These are phyloP conservation scores for Passer montanus DNA, from an alignment of 2,113 vertebrate genomes.

Conservation along the genomic window DNA sequence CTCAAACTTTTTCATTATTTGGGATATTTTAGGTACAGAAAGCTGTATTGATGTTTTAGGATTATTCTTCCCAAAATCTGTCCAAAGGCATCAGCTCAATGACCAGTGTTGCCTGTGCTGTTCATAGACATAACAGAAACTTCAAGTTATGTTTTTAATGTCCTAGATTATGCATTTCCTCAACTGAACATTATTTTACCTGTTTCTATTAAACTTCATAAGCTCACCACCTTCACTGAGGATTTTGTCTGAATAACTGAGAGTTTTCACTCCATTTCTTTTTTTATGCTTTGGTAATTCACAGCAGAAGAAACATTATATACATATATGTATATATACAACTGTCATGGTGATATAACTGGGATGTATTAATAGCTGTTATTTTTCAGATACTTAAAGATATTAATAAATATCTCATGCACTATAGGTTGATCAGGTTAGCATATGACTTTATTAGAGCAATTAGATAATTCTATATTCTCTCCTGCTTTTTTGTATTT, in stretches of 20 bases:
- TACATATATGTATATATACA: no score
- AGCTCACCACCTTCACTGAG: background rate
- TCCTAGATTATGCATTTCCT: background rate
- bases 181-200: background rate
- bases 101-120: fast-evolving
- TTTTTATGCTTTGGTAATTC: background rate
- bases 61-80: background rate
- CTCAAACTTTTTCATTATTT: background rate
- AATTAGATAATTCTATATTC: background rate
- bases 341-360: background rate
- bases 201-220: background rate
- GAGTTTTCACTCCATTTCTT: background rate
- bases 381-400: background rate
- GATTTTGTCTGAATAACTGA: background rate
- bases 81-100: background rate
- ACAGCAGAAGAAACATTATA: background rate
- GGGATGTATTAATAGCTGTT: background rate
- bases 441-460: background rate
- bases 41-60: background rate
- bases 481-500: background rate
- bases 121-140: background rate
- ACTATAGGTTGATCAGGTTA: background rate
- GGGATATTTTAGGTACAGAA: background rate
- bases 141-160: background rate
- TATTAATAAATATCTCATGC: background rate